Percentiles rank a stretch among this genome's conserved stretches.
Evolutionary conservation across 2,888 invertebrate species (phyloP).

Genomic region (Brenthis ino): DNA sequence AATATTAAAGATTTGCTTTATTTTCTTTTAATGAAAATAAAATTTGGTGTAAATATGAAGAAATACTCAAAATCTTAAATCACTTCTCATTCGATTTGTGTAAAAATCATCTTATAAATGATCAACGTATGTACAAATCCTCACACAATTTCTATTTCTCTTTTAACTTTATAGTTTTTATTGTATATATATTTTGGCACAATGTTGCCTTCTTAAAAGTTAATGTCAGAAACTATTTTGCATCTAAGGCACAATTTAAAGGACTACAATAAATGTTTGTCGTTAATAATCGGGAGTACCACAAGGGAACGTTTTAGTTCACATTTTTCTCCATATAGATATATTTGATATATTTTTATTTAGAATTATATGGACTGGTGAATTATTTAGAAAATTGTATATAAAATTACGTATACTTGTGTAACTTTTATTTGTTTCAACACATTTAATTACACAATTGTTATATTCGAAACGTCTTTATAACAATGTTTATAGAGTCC

Average conservation of each 20-base stretch:
- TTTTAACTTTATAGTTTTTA: background rate
- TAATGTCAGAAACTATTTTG: conserved; percentile 53
- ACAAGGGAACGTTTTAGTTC: conserved; percentile 27
- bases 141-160: conserved; percentile 20
- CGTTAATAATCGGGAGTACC: conserved; percentile 24
- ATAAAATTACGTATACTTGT: conserved; percentile 19
- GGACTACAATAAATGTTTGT: conserved; percentile 47
- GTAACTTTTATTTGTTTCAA: conserved; percentile 14
- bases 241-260: conserved; percentile 72
- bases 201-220: conserved; percentile 50
- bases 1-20: conserved; percentile 3
- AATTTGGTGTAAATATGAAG: conserved; percentile 2
- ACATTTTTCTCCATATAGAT: conserved; percentile 15
- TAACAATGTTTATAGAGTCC: conserved; percentile 3
- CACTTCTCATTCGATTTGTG: conserved; percentile 41
- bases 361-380: conserved; percentile 24
- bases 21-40: conserved; percentile 1
- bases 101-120: conserved; percentile 38
- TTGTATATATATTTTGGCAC: conserved; percentile 58
- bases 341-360: conserved; percentile 23
- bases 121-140: conserved; percentile 39
- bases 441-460: conserved; percentile 6
- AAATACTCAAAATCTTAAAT: conserved; percentile 33
- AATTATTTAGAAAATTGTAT: conserved; percentile 28
- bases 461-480: background rate